phyloP scores from a whole-genome alignment of 2,113 vertebrate genomes.

The Strix aluco region DNA sequence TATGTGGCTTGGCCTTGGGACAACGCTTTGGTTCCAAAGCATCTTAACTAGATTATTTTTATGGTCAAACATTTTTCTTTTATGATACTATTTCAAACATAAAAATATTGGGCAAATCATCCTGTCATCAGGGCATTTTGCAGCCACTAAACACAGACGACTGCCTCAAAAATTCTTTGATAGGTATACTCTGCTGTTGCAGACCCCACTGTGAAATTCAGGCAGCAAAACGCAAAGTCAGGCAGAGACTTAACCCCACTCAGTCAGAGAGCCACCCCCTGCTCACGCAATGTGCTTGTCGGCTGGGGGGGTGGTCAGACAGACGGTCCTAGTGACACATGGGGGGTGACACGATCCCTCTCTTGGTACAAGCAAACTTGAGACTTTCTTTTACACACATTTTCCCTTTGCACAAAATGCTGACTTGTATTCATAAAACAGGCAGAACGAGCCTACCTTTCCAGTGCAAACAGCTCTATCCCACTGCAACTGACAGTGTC shows the following conservation, averaged over 20 bases:
- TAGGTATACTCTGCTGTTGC: neutral
- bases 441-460: neutral
- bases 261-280: neutral
- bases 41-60: neutral
- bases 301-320: neutral
- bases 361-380: neutral
- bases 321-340: neutral
- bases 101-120: neutral
- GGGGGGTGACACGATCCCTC: neutral
- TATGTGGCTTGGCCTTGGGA: neutral
- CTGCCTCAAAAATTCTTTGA: neutral
- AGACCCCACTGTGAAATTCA: neutral
- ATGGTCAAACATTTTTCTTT: neutral
- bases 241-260: neutral
- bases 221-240: neutral
- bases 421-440: neutral
- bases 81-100: neutral
- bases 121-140: neutral
- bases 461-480: neutral
- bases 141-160: neutral
- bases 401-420: neutral
- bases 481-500: neutral
- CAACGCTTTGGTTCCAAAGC: neutral
- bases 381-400: neutral
- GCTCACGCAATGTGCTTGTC: accelerated